Evolutionary conservation across 2,888 invertebrate species (phyloP).

Genomic region (Blera fallax): DNA sequence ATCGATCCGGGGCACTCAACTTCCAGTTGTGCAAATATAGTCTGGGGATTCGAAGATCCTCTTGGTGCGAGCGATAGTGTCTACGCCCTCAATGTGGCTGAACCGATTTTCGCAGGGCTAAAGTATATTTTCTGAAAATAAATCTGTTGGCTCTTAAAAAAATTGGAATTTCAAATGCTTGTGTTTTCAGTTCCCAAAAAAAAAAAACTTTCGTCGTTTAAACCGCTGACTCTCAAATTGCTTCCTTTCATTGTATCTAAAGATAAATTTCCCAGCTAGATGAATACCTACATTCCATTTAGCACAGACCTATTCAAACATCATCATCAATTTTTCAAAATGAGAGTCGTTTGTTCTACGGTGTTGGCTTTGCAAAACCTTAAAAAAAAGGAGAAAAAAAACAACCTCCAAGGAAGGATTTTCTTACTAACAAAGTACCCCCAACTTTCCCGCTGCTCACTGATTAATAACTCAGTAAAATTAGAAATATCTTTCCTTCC

Average conservation of each 20-base stretch:
- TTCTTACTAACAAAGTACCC: conserved; percentile 43
- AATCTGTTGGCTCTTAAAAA: too few relatives aligned
- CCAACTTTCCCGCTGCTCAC: conserved; percentile 48
- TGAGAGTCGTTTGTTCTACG: conserved; percentile 59
- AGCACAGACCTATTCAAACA: conserved; percentile 44
- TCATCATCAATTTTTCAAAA: conserved; percentile 60
- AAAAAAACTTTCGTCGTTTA: neutral
- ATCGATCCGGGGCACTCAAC: too few relatives aligned
- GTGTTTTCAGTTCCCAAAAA: too few relatives aligned
- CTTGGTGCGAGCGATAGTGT: too few relatives aligned
- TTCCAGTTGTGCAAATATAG: too few relatives aligned
- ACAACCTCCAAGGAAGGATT: conserved; percentile 25
- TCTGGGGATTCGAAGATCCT: too few relatives aligned
- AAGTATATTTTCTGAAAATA: too few relatives aligned
- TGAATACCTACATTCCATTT: conserved; percentile 30
- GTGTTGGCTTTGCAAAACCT: conserved; percentile 48
- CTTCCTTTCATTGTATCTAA: neutral
- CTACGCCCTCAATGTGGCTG: too few relatives aligned
- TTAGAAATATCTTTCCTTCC: conserved; percentile 72
- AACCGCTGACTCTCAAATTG: neutral
- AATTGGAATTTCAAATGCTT: too few relatives aligned
- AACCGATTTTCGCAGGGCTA: too few relatives aligned
- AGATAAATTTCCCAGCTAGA: conserved; percentile 29
- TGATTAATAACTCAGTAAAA: conserved; percentile 73
- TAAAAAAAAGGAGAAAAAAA: neutral